These are phyloP conservation scores for Agrochola litura DNA, from an alignment of 2,888 invertebrate genomes.

Conservation along the genomic window DNA sequence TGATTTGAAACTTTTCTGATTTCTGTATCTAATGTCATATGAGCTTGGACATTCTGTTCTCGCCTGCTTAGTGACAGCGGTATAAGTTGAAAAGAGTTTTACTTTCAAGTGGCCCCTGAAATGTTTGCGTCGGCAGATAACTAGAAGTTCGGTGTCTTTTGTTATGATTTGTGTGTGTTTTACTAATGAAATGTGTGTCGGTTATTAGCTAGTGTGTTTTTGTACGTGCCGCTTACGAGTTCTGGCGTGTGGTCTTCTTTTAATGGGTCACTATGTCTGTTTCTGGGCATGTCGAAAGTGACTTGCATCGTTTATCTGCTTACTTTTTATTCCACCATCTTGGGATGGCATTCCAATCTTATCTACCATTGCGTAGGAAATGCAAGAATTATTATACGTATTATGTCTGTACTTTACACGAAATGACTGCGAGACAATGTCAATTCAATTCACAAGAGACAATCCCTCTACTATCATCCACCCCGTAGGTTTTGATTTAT, in stretches of 20 bases:
- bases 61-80: constrained; percentile 32
- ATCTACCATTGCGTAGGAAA: not conserved
- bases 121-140: constrained; percentile 66
- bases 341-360: not conserved
- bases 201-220: constrained; percentile 24
- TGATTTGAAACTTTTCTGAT: not conserved
- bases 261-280: constrained; percentile 32
- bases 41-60: not conserved
- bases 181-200: constrained; percentile 62
- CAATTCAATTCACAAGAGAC: not conserved
- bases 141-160: constrained; percentile 49
- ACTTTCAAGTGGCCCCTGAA: constrained; percentile 59
- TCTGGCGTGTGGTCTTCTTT: constrained; percentile 4
- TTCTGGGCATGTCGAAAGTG: constrained; percentile 16
- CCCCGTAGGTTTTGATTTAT: too few relatives aligned
- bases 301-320: not conserved
- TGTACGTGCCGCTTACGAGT: constrained; percentile 16
- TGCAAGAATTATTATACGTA: too few relatives aligned
- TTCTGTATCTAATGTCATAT: not conserved
- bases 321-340: not conserved
- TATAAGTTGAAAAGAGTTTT: constrained; percentile 57
- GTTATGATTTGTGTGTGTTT: constrained; percentile 58
- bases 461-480: not conserved
- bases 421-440: not conserved
- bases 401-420: not conserved